A percentile compares a stretch with the other conserved stretches of the same genome.
These are phyloP conservation scores for Aphidoletes aphidimyza DNA, from an alignment of 2,888 invertebrate species.

Conservation along the genomic window DNA sequence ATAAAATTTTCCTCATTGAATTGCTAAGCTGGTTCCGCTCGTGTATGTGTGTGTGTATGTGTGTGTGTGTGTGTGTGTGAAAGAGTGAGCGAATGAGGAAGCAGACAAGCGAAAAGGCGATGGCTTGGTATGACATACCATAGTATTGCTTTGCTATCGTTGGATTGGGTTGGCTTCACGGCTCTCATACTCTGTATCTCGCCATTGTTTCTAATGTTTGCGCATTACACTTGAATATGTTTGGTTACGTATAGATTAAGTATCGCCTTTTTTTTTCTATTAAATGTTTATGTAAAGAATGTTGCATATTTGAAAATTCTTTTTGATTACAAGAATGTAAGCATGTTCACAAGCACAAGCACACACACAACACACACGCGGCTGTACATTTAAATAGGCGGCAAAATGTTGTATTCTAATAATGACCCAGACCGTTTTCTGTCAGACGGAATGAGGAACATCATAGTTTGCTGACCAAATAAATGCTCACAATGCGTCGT, in stretches of 20 bases:
- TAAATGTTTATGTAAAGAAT: constrained; percentile 41
- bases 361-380: too few relatives aligned
- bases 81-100: neutral
- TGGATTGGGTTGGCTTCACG: neutral
- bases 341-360: too few relatives aligned
- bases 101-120: neutral
- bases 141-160: too few relatives aligned
- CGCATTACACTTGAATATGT: constrained; percentile 52
- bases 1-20: constrained; percentile 51
- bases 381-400: constrained; percentile 35
- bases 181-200: neutral
- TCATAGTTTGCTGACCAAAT: neutral
- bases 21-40: constrained; percentile 10
- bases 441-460: neutral
- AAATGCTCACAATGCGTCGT: neutral
- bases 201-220: constrained; percentile 47
- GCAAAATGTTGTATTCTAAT: neutral
- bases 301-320: constrained; percentile 38
- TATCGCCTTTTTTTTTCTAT: constrained; percentile 20
- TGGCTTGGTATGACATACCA: too few relatives aligned
- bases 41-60: neutral
- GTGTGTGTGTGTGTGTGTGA: neutral
- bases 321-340: constrained; percentile 26
- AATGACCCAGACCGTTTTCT: neutral
- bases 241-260: constrained; percentile 52